Evolutionary conservation across 2,113 vertebrate genomes (phyloP), one percentile per base, ranked within the genome.

Genomic region (Telmatochromis sp.): DNA sequence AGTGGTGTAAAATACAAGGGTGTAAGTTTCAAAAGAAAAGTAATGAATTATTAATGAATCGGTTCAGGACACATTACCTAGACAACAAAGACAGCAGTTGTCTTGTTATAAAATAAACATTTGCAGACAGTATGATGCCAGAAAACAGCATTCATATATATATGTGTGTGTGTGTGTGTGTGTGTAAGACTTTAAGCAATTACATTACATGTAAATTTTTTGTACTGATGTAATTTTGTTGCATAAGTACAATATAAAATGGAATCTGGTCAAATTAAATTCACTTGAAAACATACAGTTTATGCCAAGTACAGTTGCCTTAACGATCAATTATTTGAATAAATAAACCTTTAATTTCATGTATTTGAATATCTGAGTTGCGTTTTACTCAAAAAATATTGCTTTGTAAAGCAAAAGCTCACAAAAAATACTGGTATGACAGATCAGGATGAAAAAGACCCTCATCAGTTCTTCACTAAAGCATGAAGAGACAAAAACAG

Each of bases 11-110:
- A 73, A 81, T 33, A 10, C 10, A 37, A 79, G 1, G 7, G 10
- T 65, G 9, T 55, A 31, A 55, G 84, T 40, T 87, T 80, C n/a
- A 31, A 45, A 49, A 75, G 70, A 49, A 31, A 47, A 47, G 3
- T 12, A 75, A 75, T 28, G 9, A 75, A 28, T 19, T 75, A 49
- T 49, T 19, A 0, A 75, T 31, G 15, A 28, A 75, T 31, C 6
- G 4, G 9, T 75, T 49, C 45, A 49, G 15, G 42, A 49, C 9
- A 11, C 9, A 47, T 14, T 26, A 21, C 37, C 14, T 19, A 3
- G 49, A 54, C 14, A 9, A 73, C 12, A 17, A 37, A 57, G 80
- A 8, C 37, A 86, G 10, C 11, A 80, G 17, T 40, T 5, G 37
- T 60, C 12, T 78, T 42, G 51, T 23, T 79, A 6, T 28, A 15